Conservation (phyloP, 2,888 invertebrate species). For the Linnaemya vulpina region DNA sequence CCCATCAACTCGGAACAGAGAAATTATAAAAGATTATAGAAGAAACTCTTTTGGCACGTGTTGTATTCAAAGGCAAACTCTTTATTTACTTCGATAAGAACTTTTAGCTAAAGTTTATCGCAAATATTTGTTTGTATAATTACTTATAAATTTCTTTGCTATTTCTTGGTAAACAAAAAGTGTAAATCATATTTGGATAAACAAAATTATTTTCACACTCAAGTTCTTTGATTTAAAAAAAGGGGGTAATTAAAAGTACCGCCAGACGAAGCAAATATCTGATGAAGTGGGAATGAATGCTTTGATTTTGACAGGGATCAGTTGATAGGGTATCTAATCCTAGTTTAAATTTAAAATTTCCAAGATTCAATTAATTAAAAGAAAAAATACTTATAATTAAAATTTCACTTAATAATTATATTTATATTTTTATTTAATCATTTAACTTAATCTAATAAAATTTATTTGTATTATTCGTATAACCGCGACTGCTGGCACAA, state of each 20-base stretch:
- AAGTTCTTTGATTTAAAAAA: background rate
- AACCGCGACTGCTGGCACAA: too few species aligned
- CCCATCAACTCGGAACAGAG: background rate
- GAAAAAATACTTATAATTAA: too few species aligned
- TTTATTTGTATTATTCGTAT: too few species aligned
- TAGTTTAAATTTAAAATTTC: too few species aligned
- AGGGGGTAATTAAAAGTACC: background rate
- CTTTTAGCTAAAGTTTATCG: conserved; percentile 5
- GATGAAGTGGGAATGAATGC: too few species aligned
- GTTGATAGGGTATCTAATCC: too few species aligned
- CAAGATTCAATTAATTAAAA: too few species aligned
- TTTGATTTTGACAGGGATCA: too few species aligned
- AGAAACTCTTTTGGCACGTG: background rate
- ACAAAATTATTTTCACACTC: background rate
- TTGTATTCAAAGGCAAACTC: background rate
- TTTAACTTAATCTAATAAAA: too few species aligned
- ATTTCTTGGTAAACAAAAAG: background rate
- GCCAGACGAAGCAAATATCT: background rate
- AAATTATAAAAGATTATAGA: background rate
- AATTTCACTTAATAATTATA: too few species aligned
- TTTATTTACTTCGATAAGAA: background rate
- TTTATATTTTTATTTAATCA: too few species aligned
- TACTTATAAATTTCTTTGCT: background rate
- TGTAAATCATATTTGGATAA: background rate
- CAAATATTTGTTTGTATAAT: background rate